These are phyloP conservation scores for Galleria mellonella DNA, from an alignment of 1,140 invertebrate species.

Conservation along the genomic window DNA sequence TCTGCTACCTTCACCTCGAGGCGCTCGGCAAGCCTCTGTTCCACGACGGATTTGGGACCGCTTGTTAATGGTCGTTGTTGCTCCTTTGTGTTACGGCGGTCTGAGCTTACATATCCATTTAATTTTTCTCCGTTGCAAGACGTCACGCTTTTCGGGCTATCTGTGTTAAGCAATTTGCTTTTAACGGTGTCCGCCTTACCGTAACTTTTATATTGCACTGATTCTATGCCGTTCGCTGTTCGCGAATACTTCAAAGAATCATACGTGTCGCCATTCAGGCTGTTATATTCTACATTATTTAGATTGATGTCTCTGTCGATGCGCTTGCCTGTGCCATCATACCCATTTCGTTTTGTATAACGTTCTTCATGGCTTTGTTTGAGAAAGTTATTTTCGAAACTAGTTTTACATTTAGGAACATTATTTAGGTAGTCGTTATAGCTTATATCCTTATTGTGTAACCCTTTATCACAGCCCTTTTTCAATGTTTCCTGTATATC, in stretches of 20 bases:
- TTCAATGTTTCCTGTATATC: conserved; percentile 65
- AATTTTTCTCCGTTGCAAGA: conserved; percentile 61
- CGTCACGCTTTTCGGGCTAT: conserved; percentile 62
- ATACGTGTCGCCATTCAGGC: conserved; percentile 55
- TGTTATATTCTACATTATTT: conserved; percentile 59
- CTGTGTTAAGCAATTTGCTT: conserved; percentile 63
- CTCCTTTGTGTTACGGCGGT: conserved; percentile 47
- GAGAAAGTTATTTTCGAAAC: conserved; percentile 68
- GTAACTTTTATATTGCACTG: conserved; percentile 64
- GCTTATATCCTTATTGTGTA: conserved; percentile 62
- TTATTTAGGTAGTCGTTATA: conserved; percentile 65
- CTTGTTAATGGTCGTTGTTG: conserved; percentile 52
- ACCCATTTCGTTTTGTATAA: conserved; percentile 60
- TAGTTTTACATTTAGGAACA: conserved; percentile 73
- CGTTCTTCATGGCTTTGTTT: conserved; percentile 61
- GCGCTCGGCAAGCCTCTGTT: conserved; percentile 56
- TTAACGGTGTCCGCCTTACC: conserved; percentile 64
- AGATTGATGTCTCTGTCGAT: conserved; percentile 56
- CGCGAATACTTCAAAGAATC: conserved; percentile 70
- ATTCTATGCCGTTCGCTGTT: conserved; percentile 64
- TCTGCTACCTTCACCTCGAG: conserved; percentile 71
- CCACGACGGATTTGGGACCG: conserved; percentile 53
- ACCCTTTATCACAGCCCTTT: conserved; percentile 68
- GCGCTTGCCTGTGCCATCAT: conserved; percentile 50
- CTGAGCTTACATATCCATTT: conserved; percentile 39